A percentile compares a stretch with the other conserved stretches of the same genome.
Conservation (phyloP, 2,888 invertebrate genomes). For the Eupithecia dodoneata region DNA sequence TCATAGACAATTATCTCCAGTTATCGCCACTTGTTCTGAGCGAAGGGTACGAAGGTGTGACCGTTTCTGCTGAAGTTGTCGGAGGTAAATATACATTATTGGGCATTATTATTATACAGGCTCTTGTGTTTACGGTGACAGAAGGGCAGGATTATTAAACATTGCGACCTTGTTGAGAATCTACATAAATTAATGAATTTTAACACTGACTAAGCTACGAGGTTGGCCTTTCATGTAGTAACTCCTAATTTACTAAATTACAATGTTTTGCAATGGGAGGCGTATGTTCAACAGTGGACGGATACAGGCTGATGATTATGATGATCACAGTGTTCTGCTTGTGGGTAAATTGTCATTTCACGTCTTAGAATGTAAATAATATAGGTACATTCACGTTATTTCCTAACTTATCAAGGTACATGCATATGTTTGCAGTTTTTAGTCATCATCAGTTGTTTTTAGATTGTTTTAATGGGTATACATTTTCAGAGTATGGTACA, state of each 20-base stretch:
- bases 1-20: slow-evolving; percentile 56
- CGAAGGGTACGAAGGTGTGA: slow-evolving; percentile 58
- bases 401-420: neutral
- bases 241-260: neutral
- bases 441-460: neutral
- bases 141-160: slow-evolving; percentile 3
- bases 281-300: too few species aligned
- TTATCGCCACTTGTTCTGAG: slow-evolving; percentile 53
- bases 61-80: slow-evolving; percentile 47
- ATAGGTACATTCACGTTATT: neutral
- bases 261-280: neutral
- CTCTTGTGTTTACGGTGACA: neutral
- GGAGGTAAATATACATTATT: slow-evolving; percentile 50
- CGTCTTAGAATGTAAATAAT: neutral
- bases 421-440: neutral
- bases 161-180: neutral
- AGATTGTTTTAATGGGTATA: slow-evolving; percentile 3
- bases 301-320: too few species aligned
- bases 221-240: neutral
- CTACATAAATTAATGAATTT: neutral
- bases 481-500: slow-evolving; percentile 56
- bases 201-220: neutral
- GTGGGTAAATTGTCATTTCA: neutral
- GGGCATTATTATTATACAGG: slow-evolving; percentile 11
- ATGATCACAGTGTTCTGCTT: neutral